phyloP scores from a whole-genome alignment of 1,140 invertebrate species.

The Drosophila arawakana region DNA sequence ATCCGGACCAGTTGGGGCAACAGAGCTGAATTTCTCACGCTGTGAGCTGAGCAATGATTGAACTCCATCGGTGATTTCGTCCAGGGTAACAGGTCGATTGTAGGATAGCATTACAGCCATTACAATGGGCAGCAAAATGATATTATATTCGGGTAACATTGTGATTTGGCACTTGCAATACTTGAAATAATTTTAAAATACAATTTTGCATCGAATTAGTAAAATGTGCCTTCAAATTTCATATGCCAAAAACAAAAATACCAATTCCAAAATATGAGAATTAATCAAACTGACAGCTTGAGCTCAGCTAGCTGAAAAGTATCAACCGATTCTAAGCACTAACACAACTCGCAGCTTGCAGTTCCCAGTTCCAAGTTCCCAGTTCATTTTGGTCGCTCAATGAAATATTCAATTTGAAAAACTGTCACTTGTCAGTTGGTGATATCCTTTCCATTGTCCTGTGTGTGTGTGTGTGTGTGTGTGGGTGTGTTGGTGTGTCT shows the following conservation, averaged over 20 bases:
- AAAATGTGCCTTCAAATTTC: not conserved
- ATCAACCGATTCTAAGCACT: not conserved
- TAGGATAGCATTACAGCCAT: slow-evolving; percentile 62
- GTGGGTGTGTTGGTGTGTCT: not conserved
- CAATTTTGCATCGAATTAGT: slow-evolving; percentile 53
- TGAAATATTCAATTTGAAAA: slow-evolving; percentile 72
- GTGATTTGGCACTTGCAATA: not conserved
- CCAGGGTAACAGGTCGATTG: slow-evolving; percentile 57
- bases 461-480: not conserved
- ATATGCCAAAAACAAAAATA: slow-evolving; percentile 1
- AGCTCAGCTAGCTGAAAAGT: not conserved
- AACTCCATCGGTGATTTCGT: slow-evolving; percentile 58
- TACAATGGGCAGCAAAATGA: slow-evolving; percentile 53
- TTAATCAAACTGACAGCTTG: not conserved
- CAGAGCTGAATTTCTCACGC: slow-evolving; percentile 21
- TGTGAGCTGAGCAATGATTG: slow-evolving; percentile 43
- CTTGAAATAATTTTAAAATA: slow-evolving; percentile 70
- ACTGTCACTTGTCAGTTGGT: slow-evolving; percentile 72
- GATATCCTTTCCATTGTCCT: slow-evolving; percentile 52
- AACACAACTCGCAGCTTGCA: not conserved
- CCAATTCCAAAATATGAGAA: not conserved
- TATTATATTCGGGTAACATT: slow-evolving; percentile 56
- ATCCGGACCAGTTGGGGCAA: not conserved
- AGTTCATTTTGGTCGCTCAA: not conserved
- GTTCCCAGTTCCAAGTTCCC: not conserved